Percentiles rank a stretch among this genome's conserved stretches.
These are phyloP conservation scores for Troilus luridus DNA, from an alignment of 2,888 invertebrate genomes.

Conservation along the genomic window DNA sequence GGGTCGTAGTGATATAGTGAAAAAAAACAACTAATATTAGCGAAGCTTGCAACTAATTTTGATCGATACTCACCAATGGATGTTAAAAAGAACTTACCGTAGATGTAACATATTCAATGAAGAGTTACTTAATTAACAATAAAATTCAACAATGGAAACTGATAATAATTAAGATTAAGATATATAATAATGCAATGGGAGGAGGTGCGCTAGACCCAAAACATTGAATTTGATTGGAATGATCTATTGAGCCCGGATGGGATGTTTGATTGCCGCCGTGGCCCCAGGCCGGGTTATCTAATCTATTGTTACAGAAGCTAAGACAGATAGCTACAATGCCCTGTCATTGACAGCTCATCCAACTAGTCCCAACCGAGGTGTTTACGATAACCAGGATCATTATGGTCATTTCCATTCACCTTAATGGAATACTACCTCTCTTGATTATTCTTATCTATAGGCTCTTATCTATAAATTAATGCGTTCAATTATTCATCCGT, in stretches of 20 bases:
- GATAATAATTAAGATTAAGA: background rate
- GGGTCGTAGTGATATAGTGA: too few species aligned
- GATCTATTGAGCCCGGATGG: constrained; percentile 22
- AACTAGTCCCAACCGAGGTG: background rate
- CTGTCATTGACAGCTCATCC: constrained; percentile 16
- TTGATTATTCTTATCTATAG: background rate
- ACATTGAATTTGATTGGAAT: constrained; percentile 5
- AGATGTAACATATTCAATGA: too few species aligned
- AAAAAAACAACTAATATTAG: too few species aligned
- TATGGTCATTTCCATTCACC: background rate
- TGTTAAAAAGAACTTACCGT: too few species aligned
- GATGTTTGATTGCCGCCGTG: background rate
- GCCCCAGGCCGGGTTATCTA: background rate
- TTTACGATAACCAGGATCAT: background rate
- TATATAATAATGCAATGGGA: background rate
- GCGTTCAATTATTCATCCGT: background rate
- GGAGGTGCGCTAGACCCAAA: background rate
- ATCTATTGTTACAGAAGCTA: constrained; percentile 30
- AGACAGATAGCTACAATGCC: constrained; percentile 23
- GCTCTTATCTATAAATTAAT: background rate
- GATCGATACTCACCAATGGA: too few species aligned
- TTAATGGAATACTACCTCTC: background rate
- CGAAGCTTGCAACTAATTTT: too few species aligned
- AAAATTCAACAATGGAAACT: background rate
- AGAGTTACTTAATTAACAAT: too few species aligned